Conservation (phyloP, 2,113 vertebrate species). For the Capreolus pygargus region DNA sequence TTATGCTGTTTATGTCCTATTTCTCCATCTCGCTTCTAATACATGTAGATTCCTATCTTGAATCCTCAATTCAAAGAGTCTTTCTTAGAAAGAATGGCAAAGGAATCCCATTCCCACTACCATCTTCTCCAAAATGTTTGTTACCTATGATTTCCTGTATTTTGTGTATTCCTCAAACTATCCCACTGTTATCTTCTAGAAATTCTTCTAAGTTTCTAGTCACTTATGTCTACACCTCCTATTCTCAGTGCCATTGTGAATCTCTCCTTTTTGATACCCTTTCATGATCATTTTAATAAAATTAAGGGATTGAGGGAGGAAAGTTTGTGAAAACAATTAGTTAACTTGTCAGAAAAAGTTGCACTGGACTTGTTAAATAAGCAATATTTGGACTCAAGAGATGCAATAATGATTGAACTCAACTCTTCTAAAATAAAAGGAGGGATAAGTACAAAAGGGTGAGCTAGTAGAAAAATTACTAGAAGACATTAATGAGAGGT, state of each 20-base stretch:
- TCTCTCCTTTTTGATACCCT: not conserved
- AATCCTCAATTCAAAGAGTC: not conserved
- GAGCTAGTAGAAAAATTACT: not conserved
- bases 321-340: not conserved
- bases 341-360: not conserved
- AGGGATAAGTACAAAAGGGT: not conserved
- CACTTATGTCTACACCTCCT: not conserved
- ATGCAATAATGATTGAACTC: not conserved
- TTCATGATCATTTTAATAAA: not conserved
- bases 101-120: not conserved
- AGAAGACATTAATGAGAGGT: rapidly evolving
- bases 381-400: not conserved
- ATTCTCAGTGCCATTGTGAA: not conserved
- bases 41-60: not conserved
- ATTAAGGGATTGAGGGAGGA: not conserved
- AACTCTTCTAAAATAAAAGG: not conserved
- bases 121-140: not conserved
- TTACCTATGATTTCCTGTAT: not conserved
- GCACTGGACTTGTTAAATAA: not conserved
- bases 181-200: not conserved
- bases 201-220: not conserved
- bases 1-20: not conserved
- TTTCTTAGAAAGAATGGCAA: not conserved
- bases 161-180: not conserved
- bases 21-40: not conserved